Evolutionary conservation across 2,113 vertebrate species (phyloP).

Genomic region (Dascyllus trimaculatus): DNA sequence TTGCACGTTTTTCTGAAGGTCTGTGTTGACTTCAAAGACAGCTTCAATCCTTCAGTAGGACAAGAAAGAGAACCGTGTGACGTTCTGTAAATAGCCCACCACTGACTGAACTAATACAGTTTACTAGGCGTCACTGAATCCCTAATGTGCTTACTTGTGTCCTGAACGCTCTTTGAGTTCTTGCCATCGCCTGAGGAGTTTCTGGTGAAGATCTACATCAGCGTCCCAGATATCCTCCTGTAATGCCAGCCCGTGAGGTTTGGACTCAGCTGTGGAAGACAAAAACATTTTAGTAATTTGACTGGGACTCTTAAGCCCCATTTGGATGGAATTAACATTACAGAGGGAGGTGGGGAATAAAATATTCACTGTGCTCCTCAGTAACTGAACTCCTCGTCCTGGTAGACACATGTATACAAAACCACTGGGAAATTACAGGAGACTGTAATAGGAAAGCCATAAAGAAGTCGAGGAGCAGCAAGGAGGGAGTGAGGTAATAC

Average conservation of each 20-base stretch:
- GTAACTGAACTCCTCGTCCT: background rate
- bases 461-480: too few relatives aligned
- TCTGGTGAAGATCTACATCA: slow-evolving; percentile 94
- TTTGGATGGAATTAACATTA: background rate
- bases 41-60: slow-evolving; percentile 85
- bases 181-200: slow-evolving; percentile 91
- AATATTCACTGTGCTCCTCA: background rate
- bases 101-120: background rate
- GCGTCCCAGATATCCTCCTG: slow-evolving; percentile 95
- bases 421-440: background rate
- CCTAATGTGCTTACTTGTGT: slow-evolving; percentile 83
- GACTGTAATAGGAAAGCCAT: background rate
- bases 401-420: too few relatives aligned
- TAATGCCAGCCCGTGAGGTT: slow-evolving; percentile 88
- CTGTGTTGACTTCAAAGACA: slow-evolving; percentile 96
- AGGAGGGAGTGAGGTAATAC: background rate
- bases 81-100: background rate
- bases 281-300: background rate
- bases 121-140: background rate
- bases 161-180: slow-evolving; percentile 89
- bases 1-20: slow-evolving; percentile 94
- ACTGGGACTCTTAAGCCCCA: background rate
- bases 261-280: slow-evolving; percentile 87
- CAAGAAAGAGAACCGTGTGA: slow-evolving; percentile 22
- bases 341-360: background rate